A percentile compares a stretch with the other conserved stretches of the same genome.
Conservation (phyloP, 2,797 vertebrate species). For the Xenentodon cancila region DNA sequence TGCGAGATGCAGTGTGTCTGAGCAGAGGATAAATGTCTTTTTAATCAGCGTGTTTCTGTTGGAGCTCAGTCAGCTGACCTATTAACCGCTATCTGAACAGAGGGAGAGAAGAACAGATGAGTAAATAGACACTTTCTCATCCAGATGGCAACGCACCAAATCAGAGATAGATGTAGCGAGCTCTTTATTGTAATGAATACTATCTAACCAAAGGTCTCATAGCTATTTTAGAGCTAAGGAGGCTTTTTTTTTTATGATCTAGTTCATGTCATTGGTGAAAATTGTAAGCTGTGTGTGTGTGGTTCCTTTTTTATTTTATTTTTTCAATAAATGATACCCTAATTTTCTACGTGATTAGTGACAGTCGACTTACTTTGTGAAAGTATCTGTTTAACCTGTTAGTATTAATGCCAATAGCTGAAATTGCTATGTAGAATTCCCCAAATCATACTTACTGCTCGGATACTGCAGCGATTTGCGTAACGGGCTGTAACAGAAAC, state of each 20-base stretch:
- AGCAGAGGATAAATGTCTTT: conserved; percentile 64
- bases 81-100: conserved; percentile 58
- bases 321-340: conserved; percentile 7
- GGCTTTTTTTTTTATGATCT: conserved; percentile 6
- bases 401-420: conserved; percentile 18
- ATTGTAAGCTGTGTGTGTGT: conserved; percentile 23
- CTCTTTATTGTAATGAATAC: conserved; percentile 67
- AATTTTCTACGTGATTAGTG: conserved; percentile 35
- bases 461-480: neutral
- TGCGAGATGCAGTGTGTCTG: conserved; percentile 41
- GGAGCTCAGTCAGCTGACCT: conserved; percentile 67
- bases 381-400: conserved; percentile 31
- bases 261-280: conserved; percentile 24
- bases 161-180: conserved; percentile 48
- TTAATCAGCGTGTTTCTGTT: conserved; percentile 76
- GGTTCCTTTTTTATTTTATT: conserved; percentile 23
- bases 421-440: conserved; percentile 3
- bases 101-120: conserved; percentile 48
- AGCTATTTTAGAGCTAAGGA: conserved; percentile 30
- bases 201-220: conserved; percentile 26
- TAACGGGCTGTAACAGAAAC: too few relatives aligned
- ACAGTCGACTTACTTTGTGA: conserved; percentile 10
- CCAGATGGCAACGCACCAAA: conserved; percentile 38
- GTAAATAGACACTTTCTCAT: conserved; percentile 65
- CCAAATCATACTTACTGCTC: conserved; percentile 11